phyloP scores from a whole-genome alignment of 1,140 invertebrate genomes.

The Bactericera cockerelli region DNA sequence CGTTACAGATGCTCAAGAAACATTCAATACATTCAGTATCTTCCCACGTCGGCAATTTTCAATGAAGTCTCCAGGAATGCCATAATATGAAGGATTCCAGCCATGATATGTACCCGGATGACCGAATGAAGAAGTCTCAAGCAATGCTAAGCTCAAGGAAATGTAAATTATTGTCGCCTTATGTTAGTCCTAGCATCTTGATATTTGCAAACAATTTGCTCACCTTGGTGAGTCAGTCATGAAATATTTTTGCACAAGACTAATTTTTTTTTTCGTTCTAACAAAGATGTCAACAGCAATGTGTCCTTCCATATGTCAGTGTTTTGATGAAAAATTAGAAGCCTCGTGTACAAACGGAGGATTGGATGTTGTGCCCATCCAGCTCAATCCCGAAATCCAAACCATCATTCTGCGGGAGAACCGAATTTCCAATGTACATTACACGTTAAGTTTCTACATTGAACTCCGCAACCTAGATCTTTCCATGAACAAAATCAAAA shows the following conservation, averaged over 20 bases:
- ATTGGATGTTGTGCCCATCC: conserved; percentile 69
- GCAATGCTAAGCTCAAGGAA: no score
- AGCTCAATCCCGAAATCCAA: conserved; percentile 66
- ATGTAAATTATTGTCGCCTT: no score
- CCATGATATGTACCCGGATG: no score
- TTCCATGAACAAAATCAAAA: conserved; percentile 61
- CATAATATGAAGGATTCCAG: no score
- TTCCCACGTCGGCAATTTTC: no score
- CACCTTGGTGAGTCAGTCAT: no score
- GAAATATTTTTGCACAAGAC: background rate
- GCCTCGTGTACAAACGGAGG: conserved; percentile 55
- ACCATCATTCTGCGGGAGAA: conserved; percentile 61
- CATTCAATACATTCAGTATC: no score
- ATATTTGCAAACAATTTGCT: no score
- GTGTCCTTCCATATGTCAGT: conserved; percentile 62
- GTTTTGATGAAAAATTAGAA: conserved; percentile 57
- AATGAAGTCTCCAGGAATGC: no score
- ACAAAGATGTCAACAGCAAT: conserved; percentile 29
- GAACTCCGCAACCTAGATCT: conserved; percentile 59
- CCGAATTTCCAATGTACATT: conserved; percentile 49
- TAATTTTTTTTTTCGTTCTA: background rate
- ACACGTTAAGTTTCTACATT: conserved; percentile 60
- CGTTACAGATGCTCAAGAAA: no score
- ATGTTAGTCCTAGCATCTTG: no score
- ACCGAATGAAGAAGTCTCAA: no score